A percentile compares a stretch with the other conserved stretches of the same genome.
Evolutionary conservation across 2,888 invertebrate species (phyloP).

Genomic region (Uloborus plumipes): DNA sequence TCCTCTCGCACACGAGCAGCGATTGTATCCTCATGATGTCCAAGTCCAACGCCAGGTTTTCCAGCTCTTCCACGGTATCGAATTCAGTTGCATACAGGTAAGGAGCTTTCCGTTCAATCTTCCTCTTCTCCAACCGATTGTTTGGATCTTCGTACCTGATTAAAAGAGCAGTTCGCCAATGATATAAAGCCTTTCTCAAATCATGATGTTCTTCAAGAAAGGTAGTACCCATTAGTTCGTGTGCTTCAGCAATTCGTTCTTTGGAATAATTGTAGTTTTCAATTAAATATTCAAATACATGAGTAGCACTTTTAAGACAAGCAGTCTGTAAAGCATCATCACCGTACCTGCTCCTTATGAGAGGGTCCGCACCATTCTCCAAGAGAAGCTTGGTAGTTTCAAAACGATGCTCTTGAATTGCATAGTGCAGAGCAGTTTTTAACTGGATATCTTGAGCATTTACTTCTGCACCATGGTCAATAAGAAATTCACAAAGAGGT

Average conservation of each 20-base stretch:
- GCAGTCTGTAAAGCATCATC: slow-evolving; percentile 92
- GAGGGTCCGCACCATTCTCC: slow-evolving; percentile 84
- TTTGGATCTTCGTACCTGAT: slow-evolving; percentile 74
- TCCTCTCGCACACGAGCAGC: slow-evolving; percentile 87
- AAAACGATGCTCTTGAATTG: slow-evolving; percentile 80
- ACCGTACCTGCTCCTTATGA: slow-evolving; percentile 82
- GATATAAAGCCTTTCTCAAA: slow-evolving; percentile 78
- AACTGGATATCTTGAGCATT: slow-evolving; percentile 90
- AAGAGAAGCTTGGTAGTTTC: slow-evolving; percentile 87
- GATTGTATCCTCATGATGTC: slow-evolving; percentile 90
- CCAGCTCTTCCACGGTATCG: slow-evolving; percentile 79
- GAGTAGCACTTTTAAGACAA: slow-evolving; percentile 79
- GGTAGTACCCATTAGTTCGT: slow-evolving; percentile 89
- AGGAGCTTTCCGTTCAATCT: slow-evolving; percentile 70
- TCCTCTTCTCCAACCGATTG: slow-evolving; percentile 17
- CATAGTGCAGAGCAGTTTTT: slow-evolving; percentile 93
- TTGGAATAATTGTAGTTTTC: slow-evolving; percentile 77
- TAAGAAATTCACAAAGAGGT: slow-evolving; percentile 83
- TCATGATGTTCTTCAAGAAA: slow-evolving; percentile 90
- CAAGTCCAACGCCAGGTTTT: slow-evolving; percentile 81
- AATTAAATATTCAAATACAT: slow-evolving; percentile 77
- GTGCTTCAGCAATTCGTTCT: slow-evolving; percentile 84
- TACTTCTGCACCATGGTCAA: slow-evolving; percentile 84
- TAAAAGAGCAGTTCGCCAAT: slow-evolving; percentile 86
- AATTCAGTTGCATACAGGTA: slow-evolving; percentile 83